These are phyloP conservation scores for Mythimna vitellina DNA, from an alignment of 2,888 invertebrate genomes.

Conservation along the genomic window DNA sequence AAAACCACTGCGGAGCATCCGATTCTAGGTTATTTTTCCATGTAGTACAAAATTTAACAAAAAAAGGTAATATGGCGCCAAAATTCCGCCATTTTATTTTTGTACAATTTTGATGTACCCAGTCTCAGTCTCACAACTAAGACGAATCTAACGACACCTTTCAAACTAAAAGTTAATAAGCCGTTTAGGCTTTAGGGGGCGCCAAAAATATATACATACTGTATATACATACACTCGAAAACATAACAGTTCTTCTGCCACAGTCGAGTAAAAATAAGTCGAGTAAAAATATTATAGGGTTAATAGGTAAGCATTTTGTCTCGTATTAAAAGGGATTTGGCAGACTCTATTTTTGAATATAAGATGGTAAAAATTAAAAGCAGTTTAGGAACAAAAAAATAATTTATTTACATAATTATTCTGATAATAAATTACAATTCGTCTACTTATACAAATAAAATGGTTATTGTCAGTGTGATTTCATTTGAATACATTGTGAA, in stretches of 20 bases:
- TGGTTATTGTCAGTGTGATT: slow-evolving; percentile 58
- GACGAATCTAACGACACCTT: no score
- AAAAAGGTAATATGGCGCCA: no score
- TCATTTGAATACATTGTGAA: slow-evolving; percentile 38
- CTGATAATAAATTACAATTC: slow-evolving; percentile 60
- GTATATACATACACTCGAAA: no score
- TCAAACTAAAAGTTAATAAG: no score
- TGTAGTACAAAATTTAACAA: no score
- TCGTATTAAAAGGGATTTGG: not conserved
- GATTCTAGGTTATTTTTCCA: not conserved
- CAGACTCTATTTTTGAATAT: not conserved
- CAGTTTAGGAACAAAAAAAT: slow-evolving; percentile 49
- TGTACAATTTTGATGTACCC: no score
- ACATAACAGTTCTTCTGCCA: no score
- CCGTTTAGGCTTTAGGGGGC: no score
- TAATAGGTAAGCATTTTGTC: not conserved
- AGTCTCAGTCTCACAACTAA: no score
- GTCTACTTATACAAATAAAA: slow-evolving; percentile 55
- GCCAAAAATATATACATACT: no score
- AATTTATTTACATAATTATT: slow-evolving; percentile 58
- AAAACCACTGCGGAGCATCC: not conserved
- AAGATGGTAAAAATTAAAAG: slow-evolving; percentile 7
- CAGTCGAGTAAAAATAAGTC: no score
- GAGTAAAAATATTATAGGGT: not conserved
- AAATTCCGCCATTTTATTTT: no score